These are phyloP conservation scores for Sinotaia quadrata DNA, from an alignment of 2,888 invertebrate genomes.

Conservation along the genomic window DNA sequence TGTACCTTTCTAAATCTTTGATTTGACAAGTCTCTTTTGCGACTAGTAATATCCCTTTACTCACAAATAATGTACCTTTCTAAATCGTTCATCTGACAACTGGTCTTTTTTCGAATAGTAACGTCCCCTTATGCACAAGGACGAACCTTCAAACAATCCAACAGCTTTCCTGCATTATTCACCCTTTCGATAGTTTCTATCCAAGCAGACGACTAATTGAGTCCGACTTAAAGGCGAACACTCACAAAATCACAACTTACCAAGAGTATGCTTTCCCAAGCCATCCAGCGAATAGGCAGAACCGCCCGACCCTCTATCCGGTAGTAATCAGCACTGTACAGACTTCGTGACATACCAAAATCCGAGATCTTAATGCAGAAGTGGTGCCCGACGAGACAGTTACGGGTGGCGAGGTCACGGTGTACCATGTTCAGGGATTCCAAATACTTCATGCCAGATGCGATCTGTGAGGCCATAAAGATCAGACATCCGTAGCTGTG, in stretches of 20 bases:
- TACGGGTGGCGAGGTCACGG: constrained; percentile 88
- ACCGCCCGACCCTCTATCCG: constrained; percentile 85
- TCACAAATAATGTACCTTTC: no score
- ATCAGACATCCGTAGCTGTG: constrained; percentile 86
- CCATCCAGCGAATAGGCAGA: constrained; percentile 90
- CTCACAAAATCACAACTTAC: constrained; percentile 43
- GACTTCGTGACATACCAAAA: constrained; percentile 71
- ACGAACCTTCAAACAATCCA: no score
- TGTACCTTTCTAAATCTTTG: no score
- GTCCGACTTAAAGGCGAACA: not conserved
- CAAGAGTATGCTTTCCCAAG: constrained; percentile 86
- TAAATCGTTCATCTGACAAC: no score
- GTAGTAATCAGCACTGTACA: constrained; percentile 82
- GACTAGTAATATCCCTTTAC: no score
- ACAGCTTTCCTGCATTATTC: no score
- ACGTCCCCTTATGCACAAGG: no score
- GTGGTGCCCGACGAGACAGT: constrained; percentile 87
- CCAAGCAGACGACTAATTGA: no score
- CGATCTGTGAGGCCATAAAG: constrained; percentile 87
- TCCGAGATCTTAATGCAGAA: constrained; percentile 77
- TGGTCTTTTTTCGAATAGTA: no score
- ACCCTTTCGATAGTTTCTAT: no score
- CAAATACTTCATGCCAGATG: constrained; percentile 91
- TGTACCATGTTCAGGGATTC: constrained; percentile 92
- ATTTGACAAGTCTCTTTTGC: no score